Percentiles rank a stretch among this genome's conserved stretches.
These are phyloP conservation scores for Patiria miniata DNA, from an alignment of 35 echinoderm and acorn worm species.

Conservation along the genomic window DNA sequence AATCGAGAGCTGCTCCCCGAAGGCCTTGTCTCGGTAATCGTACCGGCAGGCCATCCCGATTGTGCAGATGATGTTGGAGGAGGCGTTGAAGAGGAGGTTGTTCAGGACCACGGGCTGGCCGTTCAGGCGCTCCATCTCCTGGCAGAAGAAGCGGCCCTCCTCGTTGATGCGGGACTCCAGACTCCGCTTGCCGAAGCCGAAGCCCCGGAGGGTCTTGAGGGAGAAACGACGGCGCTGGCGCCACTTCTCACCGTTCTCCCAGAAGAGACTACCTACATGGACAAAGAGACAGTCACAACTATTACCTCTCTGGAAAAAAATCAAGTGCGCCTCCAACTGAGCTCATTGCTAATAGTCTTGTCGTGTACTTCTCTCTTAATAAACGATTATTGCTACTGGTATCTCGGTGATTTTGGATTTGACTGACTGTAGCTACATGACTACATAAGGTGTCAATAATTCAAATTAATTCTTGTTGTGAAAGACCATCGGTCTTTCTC, in stretches of 20 bases:
- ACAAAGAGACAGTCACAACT: too few relatives aligned
- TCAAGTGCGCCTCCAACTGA: too few relatives aligned
- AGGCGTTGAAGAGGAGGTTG: slow-evolving; percentile 12
- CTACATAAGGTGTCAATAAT: too few relatives aligned
- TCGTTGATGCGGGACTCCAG: slow-evolving; percentile 41
- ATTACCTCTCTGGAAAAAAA: too few relatives aligned
- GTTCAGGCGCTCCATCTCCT: slow-evolving; percentile 15
- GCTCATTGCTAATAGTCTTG: too few relatives aligned
- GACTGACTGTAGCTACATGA: too few relatives aligned
- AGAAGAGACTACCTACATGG: slow-evolving; percentile 37
- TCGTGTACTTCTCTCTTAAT: too few relatives aligned
- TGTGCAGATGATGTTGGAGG: slow-evolving; percentile 44
- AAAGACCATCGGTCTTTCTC: too few relatives aligned
- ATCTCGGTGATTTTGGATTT: too few relatives aligned
- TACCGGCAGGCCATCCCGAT: slow-evolving; percentile 21
- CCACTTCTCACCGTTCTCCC: slow-evolving; percentile 54
- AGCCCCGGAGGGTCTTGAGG: slow-evolving; percentile 15
- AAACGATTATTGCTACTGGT: too few relatives aligned
- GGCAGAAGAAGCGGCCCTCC: slow-evolving; percentile 24
- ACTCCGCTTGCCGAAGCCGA: slow-evolving; percentile 46
- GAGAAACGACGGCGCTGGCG: slow-evolving; percentile 44
- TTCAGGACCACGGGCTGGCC: slow-evolving; percentile 43
- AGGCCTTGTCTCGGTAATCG: slow-evolving; percentile 34
- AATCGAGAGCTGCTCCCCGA: slow-evolving; percentile 12
- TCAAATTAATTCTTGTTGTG: too few relatives aligned